Evolutionary conservation across 2,888 invertebrate genomes (phyloP), one percentile per base, ranked within the genome.

Genomic region (Cheilosia pagana): DNA sequence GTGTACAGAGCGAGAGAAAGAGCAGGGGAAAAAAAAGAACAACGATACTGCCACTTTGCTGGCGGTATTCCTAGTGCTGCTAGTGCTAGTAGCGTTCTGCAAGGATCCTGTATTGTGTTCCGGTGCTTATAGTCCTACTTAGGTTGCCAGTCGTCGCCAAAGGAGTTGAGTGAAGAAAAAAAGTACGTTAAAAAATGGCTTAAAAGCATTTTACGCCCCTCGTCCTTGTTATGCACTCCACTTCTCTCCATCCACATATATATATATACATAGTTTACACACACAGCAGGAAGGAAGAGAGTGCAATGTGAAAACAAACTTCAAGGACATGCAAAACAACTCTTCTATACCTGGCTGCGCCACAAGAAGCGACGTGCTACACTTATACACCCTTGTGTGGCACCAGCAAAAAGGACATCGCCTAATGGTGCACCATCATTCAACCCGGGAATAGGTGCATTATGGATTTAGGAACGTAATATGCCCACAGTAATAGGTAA

Each of bases 301-400:
- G 85, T 85, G 75, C 71, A 85, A 85, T 85, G 81, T 81, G 85
- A 81, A 85, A 85, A 85, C 76, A 85, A 76, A 85, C 81, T 85
- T 85, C 85, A 85, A 85, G 85, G 85, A 85, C 85, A 85, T 85
- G 81, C 85, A 83, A 83, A 83, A 83, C 74, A 83, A 79, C 83
- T 74, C 41, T 55, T 16, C 53, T 4, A 25, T 50, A 50, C 28
- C 12, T 45, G 28, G 53, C 25, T 78, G 74, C 63, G 43, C 43
- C 45, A 35, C 70, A 76, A 77, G 83, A 67, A 70, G 71, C 23
- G 23, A 63, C 53, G 60, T 81, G 63, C 71, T 81, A 76, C 74
- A 79, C 83, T 68, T 83, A 78, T 83, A 83, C 70, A 85, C 75
- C 12, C 35, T 85, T 70, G 85, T 76, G 59, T 79, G 79, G 74